Base-by-base conservation (phyloP, 2,888 invertebrate species). In the Rhagonycha fulva region DNA sequence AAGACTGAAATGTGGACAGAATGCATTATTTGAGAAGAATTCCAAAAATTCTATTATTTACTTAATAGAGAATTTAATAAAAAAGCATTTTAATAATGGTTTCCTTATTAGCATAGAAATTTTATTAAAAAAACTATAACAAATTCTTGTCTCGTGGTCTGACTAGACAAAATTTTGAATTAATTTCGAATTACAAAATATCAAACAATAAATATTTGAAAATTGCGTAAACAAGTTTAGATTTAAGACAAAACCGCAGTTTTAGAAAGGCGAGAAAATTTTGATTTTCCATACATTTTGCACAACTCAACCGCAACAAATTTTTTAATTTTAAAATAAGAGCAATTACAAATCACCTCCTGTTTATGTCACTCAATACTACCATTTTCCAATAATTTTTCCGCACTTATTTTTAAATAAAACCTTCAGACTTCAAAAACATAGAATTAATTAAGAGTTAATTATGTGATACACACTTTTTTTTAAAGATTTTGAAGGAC, bases 21-120 rank as follows among this genome's bases (percentile, higher is more conserved):
- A 78, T 75, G 75, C 70, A 75, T 79, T 80, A 79, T 80, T 78
- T 76, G 68, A 74, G 71, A 77, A 74, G 81, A 81, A 81, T 81
- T 72, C 75, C 66, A 81, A 80, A 78, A 81, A 81, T 81, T 81
- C 76, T 74, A 74, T 78, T 71, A 81, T 81, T 81, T 80, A 81
- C 81, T 81, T 81, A 81, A 76, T 78, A 67, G 47, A 76, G 79
- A 74, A 77, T 70, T 76, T 75, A 80, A 79, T 69, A 72, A 70
- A 70, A 76, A 79, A 79, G 78, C 75, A 72, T 74, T 80, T 75
- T 78, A 79, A 78, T 76, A 76, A 74, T 70, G 75, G 74, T 60
- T 62, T 73, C 77, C 68, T 70, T 32, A 30, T 73, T 74, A 71
- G 62, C 71, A 76, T 76, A 76, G 74, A 71, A 66, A 66, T 66